Conservation (phyloP, 2,888 invertebrate genomes). For the Hirtodrosophila duncani region DNA sequence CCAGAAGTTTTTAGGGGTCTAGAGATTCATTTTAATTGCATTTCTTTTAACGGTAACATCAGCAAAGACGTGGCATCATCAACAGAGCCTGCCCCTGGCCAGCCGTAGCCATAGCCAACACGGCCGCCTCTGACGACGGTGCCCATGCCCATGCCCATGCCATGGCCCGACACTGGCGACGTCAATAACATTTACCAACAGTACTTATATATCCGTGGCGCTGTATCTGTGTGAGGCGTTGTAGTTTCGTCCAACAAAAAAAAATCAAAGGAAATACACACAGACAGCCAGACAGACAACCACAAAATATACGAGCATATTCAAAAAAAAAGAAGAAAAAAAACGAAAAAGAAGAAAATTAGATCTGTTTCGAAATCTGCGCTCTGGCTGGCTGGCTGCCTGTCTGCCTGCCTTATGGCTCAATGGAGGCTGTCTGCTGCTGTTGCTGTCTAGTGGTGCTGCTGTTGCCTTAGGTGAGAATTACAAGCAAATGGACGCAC, state of each 20-base stretch:
- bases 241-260: slow-evolving; percentile 20
- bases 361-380: slow-evolving; percentile 29
- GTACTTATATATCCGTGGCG: slow-evolving; percentile 12
- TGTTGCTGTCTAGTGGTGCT: slow-evolving; percentile 21
- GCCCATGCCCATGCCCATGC: no score
- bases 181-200: slow-evolving; percentile 63
- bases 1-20: slow-evolving; percentile 62
- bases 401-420: slow-evolving; percentile 35
- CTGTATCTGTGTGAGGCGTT: slow-evolving; percentile 5
- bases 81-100: slow-evolving; percentile 29
- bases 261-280: no score
- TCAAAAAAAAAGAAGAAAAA: slow-evolving; percentile 2
- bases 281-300: no score
- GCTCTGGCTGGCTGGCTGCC: no score
- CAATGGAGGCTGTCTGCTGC: slow-evolving; percentile 20
- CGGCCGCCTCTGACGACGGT: slow-evolving; percentile 38
- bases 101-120: no score
- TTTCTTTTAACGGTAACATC: slow-evolving; percentile 70
- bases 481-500: slow-evolving; percentile 26
- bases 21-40: slow-evolving; percentile 70
- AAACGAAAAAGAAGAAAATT: slow-evolving; percentile 18
- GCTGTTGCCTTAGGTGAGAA: slow-evolving; percentile 52
- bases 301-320: slow-evolving; percentile 1
- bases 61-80: slow-evolving; percentile 5
- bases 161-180: slow-evolving; percentile 30